Evolutionary conservation across 1,140 invertebrate species (phyloP), one percentile per base, ranked within the genome.

Genomic region (Drosophila nebulosa): DNA sequence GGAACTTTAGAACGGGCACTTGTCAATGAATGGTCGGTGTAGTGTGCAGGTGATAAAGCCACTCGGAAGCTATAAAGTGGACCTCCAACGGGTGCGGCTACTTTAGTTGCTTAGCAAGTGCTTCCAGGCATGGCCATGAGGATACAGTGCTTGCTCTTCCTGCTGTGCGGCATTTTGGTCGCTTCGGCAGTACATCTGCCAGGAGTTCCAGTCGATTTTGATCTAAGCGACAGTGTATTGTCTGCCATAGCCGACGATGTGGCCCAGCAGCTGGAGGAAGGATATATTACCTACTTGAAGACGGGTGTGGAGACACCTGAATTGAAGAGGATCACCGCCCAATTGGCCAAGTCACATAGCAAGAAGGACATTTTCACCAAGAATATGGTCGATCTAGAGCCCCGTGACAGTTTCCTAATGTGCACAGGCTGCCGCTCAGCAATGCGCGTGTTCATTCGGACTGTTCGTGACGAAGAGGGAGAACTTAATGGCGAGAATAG

Each of bases 401-500:
- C 69, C 0, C 36, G 69, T 6, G 90, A 91, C 36, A 72, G 67
- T 27, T 86, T 91, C 42, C 57, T 92, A 1, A 90, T 92, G 9
- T 95, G 94, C 61, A 88, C 93, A 9, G 68, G 93, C 55, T 95
- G 94, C 59, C 91, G 92, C 0, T 92, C 93, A 24, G 61, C 92
- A 4, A 76, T 93, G 9, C 86, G 83, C 4, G 83, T 92, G 1
- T 73, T 93, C 0, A 88, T 93, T 0, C 68, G 90, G 9, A 76
- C 92, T 1, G 84, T 93, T 21, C 71, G 78, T 1, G 73, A 85
- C 0, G 77, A 76, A 42, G 79, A 79, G 0, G 85, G 89, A 1
- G 79, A 90, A 24, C 51, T 90, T 1, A 55, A 83, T 61, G 78
- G 78, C 4, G 74, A 86, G 1, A 39, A 71, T 6, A 77, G 73